Base-by-base conservation (phyloP, 2,888 invertebrate genomes). In the Eilema depressum region DNA sequence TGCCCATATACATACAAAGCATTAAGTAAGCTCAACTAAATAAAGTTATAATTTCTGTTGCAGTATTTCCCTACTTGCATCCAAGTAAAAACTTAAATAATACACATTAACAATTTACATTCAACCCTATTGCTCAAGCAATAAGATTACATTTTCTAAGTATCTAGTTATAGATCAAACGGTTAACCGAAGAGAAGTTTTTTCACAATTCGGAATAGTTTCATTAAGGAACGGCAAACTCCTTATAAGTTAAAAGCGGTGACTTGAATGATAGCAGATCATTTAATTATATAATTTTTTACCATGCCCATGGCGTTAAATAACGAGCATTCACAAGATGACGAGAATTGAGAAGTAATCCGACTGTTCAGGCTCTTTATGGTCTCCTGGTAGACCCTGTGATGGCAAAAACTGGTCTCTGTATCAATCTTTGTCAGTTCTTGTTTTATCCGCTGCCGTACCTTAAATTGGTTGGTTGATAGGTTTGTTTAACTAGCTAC, bases 271-370 rank as follows among this genome's bases (percentile, higher is more conserved):
- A 82, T 79, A 80, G 76, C 77, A 83, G 78, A 79, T 83, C 76
- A 79, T 76, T 82, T 84, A 84, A 86, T 86, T 85, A 83, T 83
- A 82, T 70, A 70, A 75, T n/a, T 83, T 77, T 83, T 80, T 78
- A 70, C 77, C 60, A 70, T 11, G 62, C 10, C 33, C 26, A 25
- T 33, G 62, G 64, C 64, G 30, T 59, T 59, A 62, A 72, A 63
- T 69, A 20, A 53, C 53, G 47, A 17, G 5, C 47, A 8, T n/a
- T 26, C 1, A 61, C 61, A n/a, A 11, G 61, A 20, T 61, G 61
- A 20, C n/a, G 33, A 59, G 57, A 33, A 33, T 59, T 33, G 61
- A 61, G 61, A 61, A 33, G 10, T 33, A 17, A 59, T 5, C 57
- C 1, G n/a, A 53, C 53, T 53, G 53, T n/a, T 53, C 7, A 10